These are phyloP conservation scores for Lota lota DNA, from an alignment of 2,113 vertebrate genomes.

Conservation along the genomic window DNA sequence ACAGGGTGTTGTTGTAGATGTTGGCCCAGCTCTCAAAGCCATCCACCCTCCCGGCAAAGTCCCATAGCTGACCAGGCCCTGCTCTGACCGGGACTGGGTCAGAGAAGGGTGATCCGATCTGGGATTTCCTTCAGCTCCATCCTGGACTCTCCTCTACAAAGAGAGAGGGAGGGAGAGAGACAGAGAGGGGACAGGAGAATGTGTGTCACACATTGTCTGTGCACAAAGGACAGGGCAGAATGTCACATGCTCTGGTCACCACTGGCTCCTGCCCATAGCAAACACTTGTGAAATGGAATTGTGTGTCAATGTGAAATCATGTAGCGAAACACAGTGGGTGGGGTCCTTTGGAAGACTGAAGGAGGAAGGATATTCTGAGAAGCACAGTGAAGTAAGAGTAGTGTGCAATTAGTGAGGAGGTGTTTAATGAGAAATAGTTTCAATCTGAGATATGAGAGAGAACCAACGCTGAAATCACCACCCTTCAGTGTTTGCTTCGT, in stretches of 20 bases:
- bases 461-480: too few relatives aligned
- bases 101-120: constrained; percentile 36
- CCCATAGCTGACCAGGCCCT: constrained; percentile 4
- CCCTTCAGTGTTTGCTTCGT: too few relatives aligned
- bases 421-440: too few relatives aligned
- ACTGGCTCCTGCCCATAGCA: neutral
- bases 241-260: neutral
- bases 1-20: constrained; percentile 13
- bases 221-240: neutral
- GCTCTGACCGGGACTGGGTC: constrained; percentile 28
- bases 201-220: neutral
- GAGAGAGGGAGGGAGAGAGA: too few relatives aligned
- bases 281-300: neutral
- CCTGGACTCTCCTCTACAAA: constrained; percentile 43
- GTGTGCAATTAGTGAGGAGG: too few relatives aligned
- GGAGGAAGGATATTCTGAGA: too few relatives aligned
- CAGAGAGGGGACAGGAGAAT: too few relatives aligned
- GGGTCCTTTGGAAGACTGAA: too few relatives aligned
- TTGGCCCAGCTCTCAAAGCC: constrained; percentile 7
- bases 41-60: neutral
- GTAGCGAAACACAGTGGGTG: too few relatives aligned
- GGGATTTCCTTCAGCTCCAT: constrained; percentile 70
- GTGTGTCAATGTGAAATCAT: too few relatives aligned
- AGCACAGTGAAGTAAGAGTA: too few relatives aligned
- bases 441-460: too few relatives aligned